Evolutionary conservation across 2,888 invertebrate species (phyloP).

Genomic region (Automeris io): DNA sequence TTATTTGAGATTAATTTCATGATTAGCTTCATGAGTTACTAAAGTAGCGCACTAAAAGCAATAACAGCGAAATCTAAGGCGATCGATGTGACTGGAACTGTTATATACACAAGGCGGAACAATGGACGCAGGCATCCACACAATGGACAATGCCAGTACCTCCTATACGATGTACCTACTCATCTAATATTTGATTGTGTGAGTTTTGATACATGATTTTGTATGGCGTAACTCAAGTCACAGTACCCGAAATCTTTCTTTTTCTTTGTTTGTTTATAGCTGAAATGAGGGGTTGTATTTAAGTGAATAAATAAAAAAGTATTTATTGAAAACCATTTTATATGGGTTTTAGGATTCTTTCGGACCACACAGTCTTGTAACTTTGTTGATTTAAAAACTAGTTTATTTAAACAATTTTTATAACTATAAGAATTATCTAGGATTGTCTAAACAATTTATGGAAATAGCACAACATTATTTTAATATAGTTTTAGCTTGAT

Average conservation of each 20-base stretch:
- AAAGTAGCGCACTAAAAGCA: slow-evolving; percentile 37
- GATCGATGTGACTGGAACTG: slow-evolving; percentile 44
- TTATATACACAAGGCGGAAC: slow-evolving; percentile 52
- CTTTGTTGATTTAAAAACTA: no score
- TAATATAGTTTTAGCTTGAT: slow-evolving; percentile 4
- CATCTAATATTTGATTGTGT: slow-evolving; percentile 57
- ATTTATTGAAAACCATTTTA: no score
- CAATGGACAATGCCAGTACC: slow-evolving; percentile 71
- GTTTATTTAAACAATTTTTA: no score
- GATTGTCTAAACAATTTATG: background rate
- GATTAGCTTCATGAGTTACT: slow-evolving; percentile 24
- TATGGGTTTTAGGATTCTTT: no score
- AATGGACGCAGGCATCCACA: slow-evolving; percentile 62
- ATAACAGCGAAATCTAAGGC: slow-evolving; percentile 50
- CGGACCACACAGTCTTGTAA: no score
- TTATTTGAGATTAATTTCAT: background rate
- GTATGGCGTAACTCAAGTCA: slow-evolving; percentile 46
- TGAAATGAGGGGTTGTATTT: background rate
- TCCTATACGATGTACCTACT: slow-evolving; percentile 59
- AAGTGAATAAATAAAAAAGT: no score
- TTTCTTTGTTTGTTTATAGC: no score
- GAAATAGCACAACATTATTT: background rate
- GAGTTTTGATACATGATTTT: slow-evolving; percentile 37
- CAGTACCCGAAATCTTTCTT: no score
- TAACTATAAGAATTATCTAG: no score